These are phyloP conservation scores for Enteromius trimaculatus DNA, from an alignment of 2,797 vertebrate genomes.

Conservation along the genomic window DNA sequence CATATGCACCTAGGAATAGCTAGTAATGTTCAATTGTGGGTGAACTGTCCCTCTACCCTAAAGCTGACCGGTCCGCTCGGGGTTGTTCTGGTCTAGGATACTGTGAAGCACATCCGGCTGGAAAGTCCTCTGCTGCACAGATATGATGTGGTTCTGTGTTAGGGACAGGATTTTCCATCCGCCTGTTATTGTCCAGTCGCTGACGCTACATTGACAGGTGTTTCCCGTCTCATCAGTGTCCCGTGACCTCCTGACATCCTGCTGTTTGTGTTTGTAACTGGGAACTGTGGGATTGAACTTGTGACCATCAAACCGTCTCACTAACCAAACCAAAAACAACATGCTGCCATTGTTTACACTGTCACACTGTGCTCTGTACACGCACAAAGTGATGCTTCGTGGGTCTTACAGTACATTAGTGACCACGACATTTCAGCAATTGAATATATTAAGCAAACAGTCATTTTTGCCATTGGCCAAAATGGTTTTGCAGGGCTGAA, in stretches of 20 bases:
- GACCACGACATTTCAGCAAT: neutral
- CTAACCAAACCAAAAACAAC: constrained; percentile 50
- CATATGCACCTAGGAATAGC: too few relatives aligned
- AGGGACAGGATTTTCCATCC: constrained; percentile 76
- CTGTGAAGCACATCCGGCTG: constrained; percentile 43
- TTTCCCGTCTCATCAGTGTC: constrained; percentile 76
- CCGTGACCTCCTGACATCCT: constrained; percentile 74
- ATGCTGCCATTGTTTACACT: neutral
- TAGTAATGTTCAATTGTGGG: neutral
- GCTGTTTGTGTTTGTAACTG: constrained; percentile 58
- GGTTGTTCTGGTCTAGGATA: constrained; percentile 67
- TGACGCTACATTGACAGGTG: constrained; percentile 79
- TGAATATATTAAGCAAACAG: neutral
- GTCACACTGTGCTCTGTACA: neutral
- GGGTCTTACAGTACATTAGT: neutral
- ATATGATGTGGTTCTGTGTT: constrained; percentile 48
- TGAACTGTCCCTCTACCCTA: neutral
- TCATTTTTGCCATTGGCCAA: neutral
- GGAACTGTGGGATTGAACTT: constrained; percentile 20
- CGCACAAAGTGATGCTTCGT: neutral
- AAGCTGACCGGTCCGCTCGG: constrained; percentile 42
- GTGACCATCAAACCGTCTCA: constrained; percentile 24
- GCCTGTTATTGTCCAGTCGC: constrained; percentile 71
- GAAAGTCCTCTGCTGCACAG: constrained; percentile 22
- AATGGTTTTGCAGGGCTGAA: neutral